A percentile compares a stretch with the other conserved stretches of the same genome.
Conservation (phyloP, 1,140 invertebrate species). For the Spodoptera litura region DNA sequence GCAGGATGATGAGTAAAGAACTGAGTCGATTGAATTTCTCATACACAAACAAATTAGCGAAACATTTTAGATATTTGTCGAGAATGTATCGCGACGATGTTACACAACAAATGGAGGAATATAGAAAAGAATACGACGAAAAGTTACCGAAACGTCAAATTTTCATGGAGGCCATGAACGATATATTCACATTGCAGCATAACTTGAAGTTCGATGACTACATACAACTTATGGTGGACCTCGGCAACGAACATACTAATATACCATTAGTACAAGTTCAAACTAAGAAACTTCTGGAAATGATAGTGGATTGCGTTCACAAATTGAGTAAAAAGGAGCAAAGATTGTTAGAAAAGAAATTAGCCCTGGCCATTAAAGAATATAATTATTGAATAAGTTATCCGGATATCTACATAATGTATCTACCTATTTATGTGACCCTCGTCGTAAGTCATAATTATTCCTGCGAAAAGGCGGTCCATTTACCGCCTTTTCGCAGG, state of each 20-base stretch:
- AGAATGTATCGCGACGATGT: conserved; percentile 63
- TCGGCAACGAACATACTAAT: conserved; percentile 51
- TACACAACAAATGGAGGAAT: conserved; percentile 54
- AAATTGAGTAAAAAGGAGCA: conserved; percentile 55
- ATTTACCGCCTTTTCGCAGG: no score
- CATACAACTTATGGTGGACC: conserved; percentile 64
- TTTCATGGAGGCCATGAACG: conserved; percentile 67
- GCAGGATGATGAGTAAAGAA: conserved; percentile 54
- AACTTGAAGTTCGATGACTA: conserved; percentile 66
- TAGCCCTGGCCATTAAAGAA: conserved; percentile 65
- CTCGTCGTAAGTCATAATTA: no score
- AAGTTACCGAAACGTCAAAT: conserved; percentile 49
- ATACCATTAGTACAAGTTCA: conserved; percentile 63
- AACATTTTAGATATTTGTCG: conserved; percentile 59
- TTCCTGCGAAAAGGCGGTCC: no score
- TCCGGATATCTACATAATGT: no score
- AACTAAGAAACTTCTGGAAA: conserved; percentile 62
- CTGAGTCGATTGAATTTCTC: conserved; percentile 53
- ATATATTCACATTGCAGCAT: conserved; percentile 62
- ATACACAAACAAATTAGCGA: conserved; percentile 59
- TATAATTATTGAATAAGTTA: conserved; percentile 39
- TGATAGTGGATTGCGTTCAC: conserved; percentile 62
- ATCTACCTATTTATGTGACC: no score
- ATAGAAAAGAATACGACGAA: conserved; percentile 59
- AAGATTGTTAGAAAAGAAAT: conserved; percentile 56